Evolutionary conservation across 2,888 invertebrate genomes (phyloP).

Genomic region (Acleris sparsana): DNA sequence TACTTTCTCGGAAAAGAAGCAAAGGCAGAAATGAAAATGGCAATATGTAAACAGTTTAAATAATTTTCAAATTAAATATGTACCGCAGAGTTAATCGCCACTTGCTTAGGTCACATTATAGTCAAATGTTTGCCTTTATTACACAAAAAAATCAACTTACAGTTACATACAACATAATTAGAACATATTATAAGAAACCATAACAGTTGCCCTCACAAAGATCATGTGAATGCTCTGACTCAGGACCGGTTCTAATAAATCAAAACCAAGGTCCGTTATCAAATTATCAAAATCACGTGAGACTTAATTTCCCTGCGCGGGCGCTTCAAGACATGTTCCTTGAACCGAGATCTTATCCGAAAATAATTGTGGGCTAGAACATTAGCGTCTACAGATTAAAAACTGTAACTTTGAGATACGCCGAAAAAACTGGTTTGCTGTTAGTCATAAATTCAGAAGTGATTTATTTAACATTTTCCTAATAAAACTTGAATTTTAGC

Average conservation of each 20-base stretch:
- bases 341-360: conserved; percentile 74
- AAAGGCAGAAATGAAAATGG: no score
- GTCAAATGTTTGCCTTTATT: no score
- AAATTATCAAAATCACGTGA: conserved; percentile 82
- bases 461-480: no score
- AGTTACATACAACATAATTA: conserved; percentile 37
- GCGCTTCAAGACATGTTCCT: conserved; percentile 75
- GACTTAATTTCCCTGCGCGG: conserved; percentile 74
- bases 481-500: no score
- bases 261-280: conserved; percentile 74
- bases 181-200: conserved; percentile 47
- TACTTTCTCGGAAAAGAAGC: no score
- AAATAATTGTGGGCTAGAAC: conserved; percentile 79
- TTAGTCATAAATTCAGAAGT: no score
- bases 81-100: no score
- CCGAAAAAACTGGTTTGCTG: conserved; percentile 45
- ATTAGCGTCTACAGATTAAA: conserved; percentile 55
- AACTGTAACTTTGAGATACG: conserved; percentile 49
- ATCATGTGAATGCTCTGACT: conserved; percentile 72
- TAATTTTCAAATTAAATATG: no score
- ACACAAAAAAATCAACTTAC: conserved; percentile 1
- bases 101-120: no score
- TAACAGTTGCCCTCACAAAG: conserved; percentile 46
- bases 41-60: no score
- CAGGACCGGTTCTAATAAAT: conserved; percentile 76